Evolutionary conservation across 1,140 invertebrate genomes (phyloP).

Genomic region (Anagrus nilaparvatae): DNA sequence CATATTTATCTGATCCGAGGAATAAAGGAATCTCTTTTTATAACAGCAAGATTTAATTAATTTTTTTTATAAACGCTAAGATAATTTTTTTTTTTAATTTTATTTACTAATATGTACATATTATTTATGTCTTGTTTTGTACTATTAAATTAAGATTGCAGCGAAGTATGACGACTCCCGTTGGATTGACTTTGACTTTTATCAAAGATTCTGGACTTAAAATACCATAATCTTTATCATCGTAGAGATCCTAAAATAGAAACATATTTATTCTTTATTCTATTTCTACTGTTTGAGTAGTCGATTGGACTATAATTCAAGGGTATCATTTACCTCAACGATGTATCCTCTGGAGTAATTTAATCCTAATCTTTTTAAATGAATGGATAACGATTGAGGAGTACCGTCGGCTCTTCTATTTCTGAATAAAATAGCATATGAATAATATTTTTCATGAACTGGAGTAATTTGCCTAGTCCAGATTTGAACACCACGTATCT

Average conservation of each 20-base stretch:
- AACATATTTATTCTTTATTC: too few relatives aligned
- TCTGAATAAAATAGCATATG: slow-evolving; percentile 78
- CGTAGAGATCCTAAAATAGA: slow-evolving; percentile 72
- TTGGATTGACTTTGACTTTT: slow-evolving; percentile 88
- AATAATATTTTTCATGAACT: slow-evolving; percentile 69
- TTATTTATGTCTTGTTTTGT: too few relatives aligned
- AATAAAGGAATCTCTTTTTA: too few relatives aligned
- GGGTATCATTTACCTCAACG: slow-evolving; percentile 68
- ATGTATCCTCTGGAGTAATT: slow-evolving; percentile 68
- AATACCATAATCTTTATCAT: slow-evolving; percentile 74
- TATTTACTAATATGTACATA: too few relatives aligned
- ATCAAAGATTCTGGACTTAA: slow-evolving; percentile 77
- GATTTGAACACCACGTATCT: slow-evolving; percentile 86
- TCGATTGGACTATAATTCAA: too few relatives aligned
- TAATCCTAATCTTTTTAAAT: slow-evolving; percentile 70
- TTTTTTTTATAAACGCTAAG: too few relatives aligned
- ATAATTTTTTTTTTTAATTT: too few relatives aligned
- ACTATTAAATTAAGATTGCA: too few relatives aligned
- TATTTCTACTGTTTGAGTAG: too few relatives aligned
- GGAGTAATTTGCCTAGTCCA: slow-evolving; percentile 82
- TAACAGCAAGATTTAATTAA: too few relatives aligned
- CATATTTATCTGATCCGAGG: too few relatives aligned
- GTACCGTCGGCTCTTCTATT: slow-evolving; percentile 84
- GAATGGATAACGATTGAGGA: slow-evolving; percentile 78
- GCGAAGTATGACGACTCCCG: slow-evolving; percentile 77